Evolutionary conservation across 2,797 vertebrate genomes (phyloP), one percentile per base, ranked within the genome.

Genomic region (Carapus acus): DNA sequence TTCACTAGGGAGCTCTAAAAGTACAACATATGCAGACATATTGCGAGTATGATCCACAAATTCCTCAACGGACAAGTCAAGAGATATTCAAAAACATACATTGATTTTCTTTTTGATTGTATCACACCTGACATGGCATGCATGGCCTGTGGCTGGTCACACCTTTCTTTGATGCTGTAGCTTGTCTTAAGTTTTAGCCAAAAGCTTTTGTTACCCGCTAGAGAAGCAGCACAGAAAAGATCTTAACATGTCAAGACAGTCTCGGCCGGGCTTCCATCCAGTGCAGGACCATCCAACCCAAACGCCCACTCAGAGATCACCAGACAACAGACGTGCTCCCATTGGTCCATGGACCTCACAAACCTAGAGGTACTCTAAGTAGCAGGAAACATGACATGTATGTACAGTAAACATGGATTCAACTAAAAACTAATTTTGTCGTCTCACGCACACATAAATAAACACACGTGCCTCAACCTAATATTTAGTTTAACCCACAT

Each of bases 141-240:
- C 23, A 53, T 73, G 31, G 77, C 78, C 80, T 72, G 47, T 43
- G 63, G 75, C 62, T 54, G 16, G 36, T 22, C 61, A 62, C 50
- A 63, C 29, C 37, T 76, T 15, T 49, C 29, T 53, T 60, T 61
- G 45, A 62, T 54, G 61, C 9, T 37, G 41, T 76, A 65, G 50
- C 65, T 20, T 82, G 79, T 76, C 66, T n/a, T 72, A 44, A 64
- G 50, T 45, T 73, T 63, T 62, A 71, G 73, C 71, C 63, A 52
- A 63, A 62, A 14, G 24, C 48, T 58, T 55, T 49, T 20, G 16
- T 65, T 42, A 23, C 44, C 39, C 72, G 71, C 53, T 36, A 63
- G 65, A 16, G 17, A 21, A 58, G 66, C 15, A 29, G 37, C 62
- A 17, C 37, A 44, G 27, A 44, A 14, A 47, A 27, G 65, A 65